phyloP scores from a whole-genome alignment of 2,797 vertebrate genomes.

The Microctenopoma stevenorrisi region DNA sequence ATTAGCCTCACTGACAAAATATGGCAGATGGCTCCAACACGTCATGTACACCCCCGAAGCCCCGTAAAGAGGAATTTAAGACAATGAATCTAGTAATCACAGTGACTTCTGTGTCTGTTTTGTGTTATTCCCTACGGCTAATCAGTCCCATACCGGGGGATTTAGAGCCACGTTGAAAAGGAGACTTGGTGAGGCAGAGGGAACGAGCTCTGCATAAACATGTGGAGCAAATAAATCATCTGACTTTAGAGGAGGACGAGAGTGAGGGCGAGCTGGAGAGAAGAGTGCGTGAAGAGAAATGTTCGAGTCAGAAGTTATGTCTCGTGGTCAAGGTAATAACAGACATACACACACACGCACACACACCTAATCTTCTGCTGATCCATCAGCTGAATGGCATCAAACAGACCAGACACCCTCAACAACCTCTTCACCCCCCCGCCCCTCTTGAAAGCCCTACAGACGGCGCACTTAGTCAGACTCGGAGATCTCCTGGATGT shows the following conservation, averaged over 20 bases:
- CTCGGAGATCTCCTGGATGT: slow-evolving; percentile 13
- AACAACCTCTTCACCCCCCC: slow-evolving; percentile 18
- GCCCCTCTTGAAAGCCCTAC: slow-evolving; percentile 8
- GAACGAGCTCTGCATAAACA: slow-evolving; percentile 25
- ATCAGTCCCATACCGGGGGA: slow-evolving; percentile 41
- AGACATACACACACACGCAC: background rate
- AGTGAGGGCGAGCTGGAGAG: slow-evolving; percentile 1
- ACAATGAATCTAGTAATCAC: background rate
- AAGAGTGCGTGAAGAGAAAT: slow-evolving; percentile 6
- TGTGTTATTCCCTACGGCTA: slow-evolving; percentile 25
- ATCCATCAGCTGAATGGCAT: slow-evolving; percentile 14
- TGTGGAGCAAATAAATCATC: slow-evolving; percentile 47
- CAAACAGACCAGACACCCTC: slow-evolving; percentile 11
- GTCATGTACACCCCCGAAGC: background rate
- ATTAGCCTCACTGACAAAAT: background rate
- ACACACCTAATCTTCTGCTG: background rate
- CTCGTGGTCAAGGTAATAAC: slow-evolving; percentile 9
- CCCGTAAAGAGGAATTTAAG: background rate
- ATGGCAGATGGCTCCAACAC: background rate
- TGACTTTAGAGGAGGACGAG: background rate
- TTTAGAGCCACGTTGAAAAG: slow-evolving; percentile 33
- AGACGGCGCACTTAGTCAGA: slow-evolving; percentile 17
- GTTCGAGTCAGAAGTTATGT: slow-evolving; percentile 2
- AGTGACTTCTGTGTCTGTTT: slow-evolving; percentile 41
- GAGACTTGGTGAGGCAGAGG: background rate